Base-by-base conservation (phyloP, 2,113 vertebrate species). In the Speoplatyrhinus poulsoni region DNA sequence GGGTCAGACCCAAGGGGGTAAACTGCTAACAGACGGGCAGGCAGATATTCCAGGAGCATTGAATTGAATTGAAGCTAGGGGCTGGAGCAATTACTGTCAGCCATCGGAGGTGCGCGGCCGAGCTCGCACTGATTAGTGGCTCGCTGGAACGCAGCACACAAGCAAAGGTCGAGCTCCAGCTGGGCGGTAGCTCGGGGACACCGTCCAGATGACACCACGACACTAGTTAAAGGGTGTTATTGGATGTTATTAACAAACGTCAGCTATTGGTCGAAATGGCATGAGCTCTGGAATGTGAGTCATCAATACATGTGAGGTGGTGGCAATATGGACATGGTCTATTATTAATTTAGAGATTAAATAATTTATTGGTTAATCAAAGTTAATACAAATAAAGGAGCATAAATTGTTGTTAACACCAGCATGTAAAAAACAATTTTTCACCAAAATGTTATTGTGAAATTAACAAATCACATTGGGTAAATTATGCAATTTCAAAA, bases 51-150 rank as follows among this genome's bases (percentile, higher is more conserved):
- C 67, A 73, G 60, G 68, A 81, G 78, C 63, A n/a, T n/a, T n/a
- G n/a, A n/a, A n/a, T n/a, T n/a, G n/a, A n/a, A n/a, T 82, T 85
- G 67, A 76, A 74, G 79, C 36, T 83, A 0, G 26, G 69, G 82
- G 66, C 74, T 69, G 26, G 73, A 77, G 77, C 76, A 83, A 88
- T 90, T 87, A 82, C 68, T 78, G 82, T 88, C 85, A 88, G 62
- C 48, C 48, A n/a, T 75, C 60, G 63, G 74, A 41, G 7, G 67
- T 68, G 69, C 70, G 32, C 52, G 62, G 54, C 47, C 73, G 41
- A 46, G 54, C 73, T 75, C 52, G 33, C 56, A 62, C 71, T 76
- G 79, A 87, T 83, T 75, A 79, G 77, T 70, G 56, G 62, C 73
- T 79, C 15, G 8, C 83, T 70, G 82, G 72, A 85, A 87, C 82